Evolutionary conservation across 2,113 vertebrate species (phyloP).

Genomic region (Paramisgurnus dabryanus): DNA sequence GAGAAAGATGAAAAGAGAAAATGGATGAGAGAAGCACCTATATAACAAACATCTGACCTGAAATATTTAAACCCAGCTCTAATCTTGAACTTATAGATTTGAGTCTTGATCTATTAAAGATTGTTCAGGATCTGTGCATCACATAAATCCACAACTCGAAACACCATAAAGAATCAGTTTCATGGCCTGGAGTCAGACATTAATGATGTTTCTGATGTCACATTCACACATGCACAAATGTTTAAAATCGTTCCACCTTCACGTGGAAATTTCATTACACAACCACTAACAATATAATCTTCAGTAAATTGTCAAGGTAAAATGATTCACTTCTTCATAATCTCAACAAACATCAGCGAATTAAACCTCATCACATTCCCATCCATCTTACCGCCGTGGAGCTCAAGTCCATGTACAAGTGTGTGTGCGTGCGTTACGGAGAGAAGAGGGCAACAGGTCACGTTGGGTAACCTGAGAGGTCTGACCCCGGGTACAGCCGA

Average conservation of each 20-base stretch:
- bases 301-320: background rate
- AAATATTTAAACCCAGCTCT: no score
- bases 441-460: slow-evolving; percentile 41
- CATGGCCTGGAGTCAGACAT: no score
- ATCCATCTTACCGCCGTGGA: background rate
- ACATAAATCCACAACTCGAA: no score
- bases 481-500: slow-evolving; percentile 50
- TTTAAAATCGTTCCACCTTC: no score
- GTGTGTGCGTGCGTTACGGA: slow-evolving; percentile 44
- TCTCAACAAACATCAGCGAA: background rate
- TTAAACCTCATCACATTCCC: slow-evolving; percentile 15
- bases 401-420: slow-evolving; percentile 58
- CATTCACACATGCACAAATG: no score
- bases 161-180: no score
- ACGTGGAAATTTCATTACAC: slow-evolving; percentile 8
- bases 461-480: slow-evolving; percentile 51
- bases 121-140: no score
- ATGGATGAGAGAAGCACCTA: background rate
- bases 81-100: no score
- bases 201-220: no score
- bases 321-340: background rate
- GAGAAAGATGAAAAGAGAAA: slow-evolving; percentile 12
- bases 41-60: no score
- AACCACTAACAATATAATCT: background rate
- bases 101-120: no score